phyloP scores from a whole-genome alignment of 2,113 vertebrate species.

The Alethe castanea region DNA sequence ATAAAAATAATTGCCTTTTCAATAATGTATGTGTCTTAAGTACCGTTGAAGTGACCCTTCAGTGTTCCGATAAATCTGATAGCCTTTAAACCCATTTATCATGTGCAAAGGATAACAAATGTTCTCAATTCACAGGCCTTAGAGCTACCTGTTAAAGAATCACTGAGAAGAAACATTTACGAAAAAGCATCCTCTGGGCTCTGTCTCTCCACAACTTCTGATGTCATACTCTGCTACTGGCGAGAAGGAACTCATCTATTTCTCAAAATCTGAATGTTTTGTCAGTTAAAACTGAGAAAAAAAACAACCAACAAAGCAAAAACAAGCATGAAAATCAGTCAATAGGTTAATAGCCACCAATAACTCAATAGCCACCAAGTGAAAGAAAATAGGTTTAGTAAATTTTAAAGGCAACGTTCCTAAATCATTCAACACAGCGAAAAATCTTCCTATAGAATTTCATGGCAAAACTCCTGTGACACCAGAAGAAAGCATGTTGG shows the following conservation, averaged over 20 bases:
- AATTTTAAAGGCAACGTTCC: not conserved
- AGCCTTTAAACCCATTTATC: not conserved
- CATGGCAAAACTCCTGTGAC: not conserved
- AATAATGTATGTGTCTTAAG: not conserved
- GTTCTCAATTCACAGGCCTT: not conserved
- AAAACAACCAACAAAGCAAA: not conserved
- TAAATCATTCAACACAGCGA: not conserved
- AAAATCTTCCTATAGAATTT: not conserved
- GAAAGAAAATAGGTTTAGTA: not conserved
- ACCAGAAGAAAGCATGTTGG: not conserved
- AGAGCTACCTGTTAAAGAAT: not conserved
- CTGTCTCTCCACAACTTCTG: not conserved
- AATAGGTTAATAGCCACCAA: not conserved
- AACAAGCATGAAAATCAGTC: not conserved
- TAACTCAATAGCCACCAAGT: not conserved
- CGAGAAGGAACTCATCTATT: not conserved
- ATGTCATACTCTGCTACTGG: not conserved
- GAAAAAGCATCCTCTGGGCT: not conserved
- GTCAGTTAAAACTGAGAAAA: not conserved
- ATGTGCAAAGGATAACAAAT: not conserved
- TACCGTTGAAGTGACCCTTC: not conserved
- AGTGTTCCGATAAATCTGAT: not conserved
- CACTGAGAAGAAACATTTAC: not conserved
- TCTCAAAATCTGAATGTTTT: not conserved
- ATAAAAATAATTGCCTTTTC: not conserved